A percentile compares a stretch with the other conserved stretches of the same genome.
phyloP scores from a whole-genome alignment of 2,797 vertebrate species.

The Amniataba percoides region DNA sequence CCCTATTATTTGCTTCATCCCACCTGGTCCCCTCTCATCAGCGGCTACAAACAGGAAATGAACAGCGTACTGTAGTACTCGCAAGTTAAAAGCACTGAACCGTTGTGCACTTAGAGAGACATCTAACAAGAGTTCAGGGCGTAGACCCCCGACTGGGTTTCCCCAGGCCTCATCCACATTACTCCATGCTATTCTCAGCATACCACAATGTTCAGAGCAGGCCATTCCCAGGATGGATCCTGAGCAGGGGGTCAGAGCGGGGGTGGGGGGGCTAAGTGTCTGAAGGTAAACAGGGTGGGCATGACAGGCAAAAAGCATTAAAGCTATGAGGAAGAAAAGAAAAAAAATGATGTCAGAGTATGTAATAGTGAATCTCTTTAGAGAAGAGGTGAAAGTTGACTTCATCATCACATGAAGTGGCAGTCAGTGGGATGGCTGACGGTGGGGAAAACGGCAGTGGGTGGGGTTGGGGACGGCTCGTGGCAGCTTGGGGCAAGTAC shows the following conservation, averaged over 20 bases:
- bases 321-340: constrained; percentile 69
- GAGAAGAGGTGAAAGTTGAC: constrained; percentile 63
- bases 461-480: constrained; percentile 56
- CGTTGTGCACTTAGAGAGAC: constrained; percentile 79
- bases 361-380: constrained; percentile 64
- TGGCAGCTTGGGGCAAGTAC: constrained; percentile 76
- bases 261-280: constrained; percentile 39
- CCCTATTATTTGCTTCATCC: constrained; percentile 63
- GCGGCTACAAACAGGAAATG: constrained; percentile 77
- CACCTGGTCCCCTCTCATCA: constrained; percentile 74
- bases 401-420: constrained; percentile 68
- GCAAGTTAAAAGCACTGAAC: constrained; percentile 83
- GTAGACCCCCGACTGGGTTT: constrained; percentile 57
- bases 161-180: constrained; percentile 82
- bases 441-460: constrained; percentile 42
- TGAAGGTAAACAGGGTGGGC: constrained; percentile 54
- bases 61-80: constrained; percentile 70
- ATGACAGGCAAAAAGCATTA: constrained; percentile 79
- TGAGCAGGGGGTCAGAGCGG: constrained; percentile 65
- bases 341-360: constrained; percentile 39
- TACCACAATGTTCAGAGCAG: constrained; percentile 86
- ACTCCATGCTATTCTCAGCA: constrained; percentile 86
- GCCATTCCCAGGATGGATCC: constrained; percentile 73
- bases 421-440: constrained; percentile 62
- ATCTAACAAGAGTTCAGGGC: constrained; percentile 71